Evolutionary conservation across 2,888 invertebrate genomes (phyloP), one percentile per base, ranked within the genome.

Genomic region (Silvanus unidentatus): DNA sequence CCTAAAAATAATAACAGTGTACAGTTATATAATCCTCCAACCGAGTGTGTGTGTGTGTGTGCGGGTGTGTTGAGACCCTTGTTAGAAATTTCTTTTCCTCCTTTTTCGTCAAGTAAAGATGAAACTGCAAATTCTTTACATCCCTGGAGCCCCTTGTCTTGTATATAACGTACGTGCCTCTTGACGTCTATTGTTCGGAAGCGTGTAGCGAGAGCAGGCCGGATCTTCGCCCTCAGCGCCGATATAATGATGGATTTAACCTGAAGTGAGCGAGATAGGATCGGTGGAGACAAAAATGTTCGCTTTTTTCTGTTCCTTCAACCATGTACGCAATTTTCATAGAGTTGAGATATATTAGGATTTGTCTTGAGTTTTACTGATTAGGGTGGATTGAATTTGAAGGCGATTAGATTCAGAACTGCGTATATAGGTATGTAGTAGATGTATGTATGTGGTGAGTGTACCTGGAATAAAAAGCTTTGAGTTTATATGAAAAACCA

Each of bases 111-210:
- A 22, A 49, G 48, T 46, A 52, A 52, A 54, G 52, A 54, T 54
- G 54, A 54, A 54, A 52, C 49, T 52, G 54, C 48, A 48, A 52
- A 48, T 40, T 38, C 40, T 27, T 11, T 1, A n/a, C 14, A 27
- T 12, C n/a, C 27, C 42, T 41, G 45, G 55, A 57, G 57, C 55
- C 59, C 62, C 53, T 62, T 58, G 60, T 59, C 57, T 64, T 60
- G 53, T 64, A 62, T 37, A 32, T 32, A 32, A 12, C 63, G 64
- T 69, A 68, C 69, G 65, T 69, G 68, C 69, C 69, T 70, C 71
- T 71, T 70, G 69, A 70, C 66, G 68, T 69, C 69, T 65, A 70
- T 71, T 71, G 70, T 71, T 69, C 66, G 60, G 63, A 66, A 69
- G 68, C 68, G 70, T 70, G 68, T 65, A 67, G 64, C 59, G 61